Evolutionary conservation across 2,888 invertebrate species (phyloP).

Genomic region (Hedya salicella): DNA sequence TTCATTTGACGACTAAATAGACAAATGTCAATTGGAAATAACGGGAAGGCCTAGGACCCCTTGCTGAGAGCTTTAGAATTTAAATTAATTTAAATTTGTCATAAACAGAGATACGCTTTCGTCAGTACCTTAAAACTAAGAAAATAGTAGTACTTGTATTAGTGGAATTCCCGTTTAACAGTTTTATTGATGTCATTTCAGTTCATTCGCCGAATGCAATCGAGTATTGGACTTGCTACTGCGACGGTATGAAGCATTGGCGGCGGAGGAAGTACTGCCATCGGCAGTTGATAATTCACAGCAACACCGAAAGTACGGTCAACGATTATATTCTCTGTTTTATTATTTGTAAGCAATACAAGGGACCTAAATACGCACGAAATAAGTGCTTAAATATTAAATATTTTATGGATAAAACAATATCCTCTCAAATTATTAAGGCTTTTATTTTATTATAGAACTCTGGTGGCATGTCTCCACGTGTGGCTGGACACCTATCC

Average conservation of each 20-base stretch:
- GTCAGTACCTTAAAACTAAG: too few species aligned
- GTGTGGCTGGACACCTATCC: constrained; percentile 99
- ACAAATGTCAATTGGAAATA: too few species aligned
- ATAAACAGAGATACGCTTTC: too few species aligned
- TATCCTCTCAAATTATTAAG: too few species aligned
- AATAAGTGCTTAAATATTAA: too few species aligned
- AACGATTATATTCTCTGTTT: constrained; percentile 38
- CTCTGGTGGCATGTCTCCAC: constrained; percentile 94
- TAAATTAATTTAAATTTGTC: too few species aligned
- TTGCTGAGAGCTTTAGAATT: too few species aligned
- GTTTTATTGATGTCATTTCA: constrained; percentile 49
- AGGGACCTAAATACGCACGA: too few species aligned
- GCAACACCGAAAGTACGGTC: constrained; percentile 88
- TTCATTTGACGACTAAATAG: too few species aligned
- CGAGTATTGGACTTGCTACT: constrained; percentile 93
- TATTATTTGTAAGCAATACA: neutral
- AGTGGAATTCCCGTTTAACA: neutral
- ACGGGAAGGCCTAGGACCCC: too few species aligned
- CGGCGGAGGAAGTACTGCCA: constrained; percentile 82
- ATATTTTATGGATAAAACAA: too few species aligned
- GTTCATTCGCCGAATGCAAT: constrained; percentile 92
- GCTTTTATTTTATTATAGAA: constrained; percentile 82
- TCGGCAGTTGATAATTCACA: constrained; percentile 84
- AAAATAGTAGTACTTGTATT: neutral
- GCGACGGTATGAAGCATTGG: constrained; percentile 90